phyloP scores from a whole-genome alignment of 2,113 vertebrate genomes.

The Mus pahari region DNA sequence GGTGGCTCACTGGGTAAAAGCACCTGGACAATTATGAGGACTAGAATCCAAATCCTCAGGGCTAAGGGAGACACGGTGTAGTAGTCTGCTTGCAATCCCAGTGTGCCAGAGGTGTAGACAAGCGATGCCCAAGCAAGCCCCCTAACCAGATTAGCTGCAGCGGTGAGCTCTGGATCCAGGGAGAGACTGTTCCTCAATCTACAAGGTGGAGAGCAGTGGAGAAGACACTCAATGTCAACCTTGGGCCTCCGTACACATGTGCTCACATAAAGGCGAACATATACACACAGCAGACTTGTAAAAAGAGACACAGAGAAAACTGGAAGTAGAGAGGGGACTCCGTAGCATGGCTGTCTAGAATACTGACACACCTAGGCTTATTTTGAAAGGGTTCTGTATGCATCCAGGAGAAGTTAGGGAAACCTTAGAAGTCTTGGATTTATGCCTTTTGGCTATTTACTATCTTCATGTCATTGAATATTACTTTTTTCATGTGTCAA shows the following conservation, averaged over 20 bases:
- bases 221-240: not conserved
- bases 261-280: not conserved
- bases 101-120: not conserved
- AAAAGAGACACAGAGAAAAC: not conserved
- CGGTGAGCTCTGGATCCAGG: not conserved
- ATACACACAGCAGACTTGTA: not conserved
- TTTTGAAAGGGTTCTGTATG: slow-evolving; percentile 29
- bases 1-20: too few relatives aligned
- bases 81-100: not conserved
- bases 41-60: not conserved
- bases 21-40: not conserved
- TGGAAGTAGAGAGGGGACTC: not conserved
- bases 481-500: slow-evolving; percentile 14
- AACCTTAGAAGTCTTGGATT: not conserved
- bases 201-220: not conserved
- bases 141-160: not conserved
- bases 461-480: not conserved
- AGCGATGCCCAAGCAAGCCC: not conserved
- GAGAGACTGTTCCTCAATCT: too few relatives aligned
- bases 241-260: not conserved
- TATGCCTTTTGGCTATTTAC: slow-evolving; percentile 14
- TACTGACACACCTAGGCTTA: not conserved
- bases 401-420: slow-evolving; percentile 3
- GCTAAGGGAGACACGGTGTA: accelerated
- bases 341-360: not conserved